A percentile compares a stretch with the other conserved stretches of the same genome.
These are phyloP conservation scores for Platichthys flesus DNA, from an alignment of 2,113 vertebrate species.

Conservation along the genomic window DNA sequence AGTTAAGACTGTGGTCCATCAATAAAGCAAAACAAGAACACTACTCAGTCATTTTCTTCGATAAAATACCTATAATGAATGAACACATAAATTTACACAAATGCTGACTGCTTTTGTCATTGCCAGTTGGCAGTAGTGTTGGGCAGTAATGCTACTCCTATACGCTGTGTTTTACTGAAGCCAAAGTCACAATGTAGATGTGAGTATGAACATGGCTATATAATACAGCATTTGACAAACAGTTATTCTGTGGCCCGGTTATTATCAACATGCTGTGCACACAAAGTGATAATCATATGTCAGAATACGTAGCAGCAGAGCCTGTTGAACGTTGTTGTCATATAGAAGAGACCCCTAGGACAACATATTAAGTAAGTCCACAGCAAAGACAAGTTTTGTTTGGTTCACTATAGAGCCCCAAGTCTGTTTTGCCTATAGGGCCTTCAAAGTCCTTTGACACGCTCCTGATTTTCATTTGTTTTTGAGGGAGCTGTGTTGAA, in stretches of 20 bases:
- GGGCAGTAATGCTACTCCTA: too few relatives aligned
- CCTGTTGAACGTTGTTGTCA: too few relatives aligned
- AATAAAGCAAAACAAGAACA: background rate
- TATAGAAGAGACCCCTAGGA: background rate
- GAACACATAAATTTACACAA: background rate
- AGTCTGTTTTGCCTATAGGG: background rate
- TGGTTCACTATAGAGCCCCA: background rate
- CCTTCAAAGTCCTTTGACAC: background rate
- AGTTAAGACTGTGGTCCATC: constrained; percentile 4
- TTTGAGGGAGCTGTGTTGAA: background rate
- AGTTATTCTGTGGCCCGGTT: background rate
- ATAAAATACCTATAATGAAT: background rate
- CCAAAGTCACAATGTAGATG: too few relatives aligned
- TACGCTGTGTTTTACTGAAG: background rate
- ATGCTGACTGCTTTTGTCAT: background rate
- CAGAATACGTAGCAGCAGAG: too few relatives aligned
- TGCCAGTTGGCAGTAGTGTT: background rate
- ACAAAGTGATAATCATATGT: background rate
- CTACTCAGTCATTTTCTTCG: background rate
- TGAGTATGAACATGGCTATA: too few relatives aligned
- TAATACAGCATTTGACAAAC: background rate
- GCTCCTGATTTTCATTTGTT: background rate
- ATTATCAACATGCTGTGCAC: background rate
- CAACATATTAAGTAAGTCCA: background rate
- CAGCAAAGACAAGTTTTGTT: background rate